These are phyloP conservation scores for Neomonachus schauinslandi DNA, from an alignment of 2,113 vertebrate genomes.

Conservation along the genomic window DNA sequence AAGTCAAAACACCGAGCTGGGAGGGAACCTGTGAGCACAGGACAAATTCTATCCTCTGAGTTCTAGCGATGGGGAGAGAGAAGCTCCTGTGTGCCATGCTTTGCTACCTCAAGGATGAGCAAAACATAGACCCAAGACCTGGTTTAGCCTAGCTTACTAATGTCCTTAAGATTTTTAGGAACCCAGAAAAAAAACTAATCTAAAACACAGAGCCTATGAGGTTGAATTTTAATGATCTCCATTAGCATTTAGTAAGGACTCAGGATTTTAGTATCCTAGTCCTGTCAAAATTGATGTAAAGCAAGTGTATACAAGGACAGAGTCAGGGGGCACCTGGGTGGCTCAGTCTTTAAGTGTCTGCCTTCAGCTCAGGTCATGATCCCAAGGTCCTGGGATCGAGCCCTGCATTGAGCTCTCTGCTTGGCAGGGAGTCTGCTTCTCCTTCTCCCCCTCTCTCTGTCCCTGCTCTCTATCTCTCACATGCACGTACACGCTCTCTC, in stretches of 20 bases:
- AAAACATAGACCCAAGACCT: background rate
- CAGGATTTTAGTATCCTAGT: background rate
- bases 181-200: background rate
- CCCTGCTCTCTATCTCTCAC: too few species aligned
- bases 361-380: background rate
- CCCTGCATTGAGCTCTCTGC: too few species aligned
- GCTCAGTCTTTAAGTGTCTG: background rate
- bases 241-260: background rate
- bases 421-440: background rate
- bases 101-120: background rate
- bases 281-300: background rate
- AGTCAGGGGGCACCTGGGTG: background rate
- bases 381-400: background rate
- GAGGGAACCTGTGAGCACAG: background rate
- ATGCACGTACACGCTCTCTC: too few species aligned
- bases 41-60: background rate
- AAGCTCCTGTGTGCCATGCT: background rate
- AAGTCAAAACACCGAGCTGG: background rate
- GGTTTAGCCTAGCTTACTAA: background rate
- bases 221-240: background rate
- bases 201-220: background rate
- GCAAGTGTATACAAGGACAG: background rate
- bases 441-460: too few species aligned
- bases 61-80: background rate
- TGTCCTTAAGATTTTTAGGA: background rate